phyloP scores from a whole-genome alignment of 2,113 vertebrate species.

The Herpetotheres cachinnans region DNA sequence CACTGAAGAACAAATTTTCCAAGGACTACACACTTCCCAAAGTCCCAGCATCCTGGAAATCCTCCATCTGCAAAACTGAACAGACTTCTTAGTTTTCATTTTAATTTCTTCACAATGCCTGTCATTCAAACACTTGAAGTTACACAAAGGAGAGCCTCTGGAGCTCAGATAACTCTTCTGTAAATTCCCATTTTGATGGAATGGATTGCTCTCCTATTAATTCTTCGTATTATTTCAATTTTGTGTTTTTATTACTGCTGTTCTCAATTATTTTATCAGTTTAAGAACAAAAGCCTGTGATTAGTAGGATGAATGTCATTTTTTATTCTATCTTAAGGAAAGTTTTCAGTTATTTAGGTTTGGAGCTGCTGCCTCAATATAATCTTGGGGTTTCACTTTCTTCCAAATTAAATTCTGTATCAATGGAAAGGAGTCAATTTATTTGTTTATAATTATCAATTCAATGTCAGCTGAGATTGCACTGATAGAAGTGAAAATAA shows the following conservation, averaged over 20 bases:
- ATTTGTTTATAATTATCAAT: not conserved
- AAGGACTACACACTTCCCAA: not conserved
- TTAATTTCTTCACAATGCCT: conserved; percentile 6
- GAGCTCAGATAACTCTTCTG: not conserved
- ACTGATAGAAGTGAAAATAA: not conserved
- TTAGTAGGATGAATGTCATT: not conserved
- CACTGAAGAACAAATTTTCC: conserved; percentile 30
- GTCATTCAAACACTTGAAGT: not conserved
- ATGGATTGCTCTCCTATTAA: not conserved
- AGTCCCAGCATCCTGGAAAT: not conserved
- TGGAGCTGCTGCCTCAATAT: not conserved
- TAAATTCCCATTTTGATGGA: not conserved
- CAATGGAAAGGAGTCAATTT: not conserved
- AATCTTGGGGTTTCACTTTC: not conserved
- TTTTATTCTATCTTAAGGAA: not conserved
- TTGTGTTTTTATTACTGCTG: not conserved
- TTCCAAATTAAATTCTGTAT: not conserved
- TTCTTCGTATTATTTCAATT: not conserved
- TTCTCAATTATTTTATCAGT: not conserved
- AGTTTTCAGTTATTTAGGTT: not conserved
- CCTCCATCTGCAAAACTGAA: not conserved
- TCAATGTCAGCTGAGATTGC: not conserved
- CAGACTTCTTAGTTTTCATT: not conserved
- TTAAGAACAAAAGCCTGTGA: not conserved
- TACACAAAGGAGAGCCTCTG: not conserved